These are phyloP conservation scores for Sepiola atlantica DNA, from an alignment of 2,888 invertebrate species.

Conservation along the genomic window DNA sequence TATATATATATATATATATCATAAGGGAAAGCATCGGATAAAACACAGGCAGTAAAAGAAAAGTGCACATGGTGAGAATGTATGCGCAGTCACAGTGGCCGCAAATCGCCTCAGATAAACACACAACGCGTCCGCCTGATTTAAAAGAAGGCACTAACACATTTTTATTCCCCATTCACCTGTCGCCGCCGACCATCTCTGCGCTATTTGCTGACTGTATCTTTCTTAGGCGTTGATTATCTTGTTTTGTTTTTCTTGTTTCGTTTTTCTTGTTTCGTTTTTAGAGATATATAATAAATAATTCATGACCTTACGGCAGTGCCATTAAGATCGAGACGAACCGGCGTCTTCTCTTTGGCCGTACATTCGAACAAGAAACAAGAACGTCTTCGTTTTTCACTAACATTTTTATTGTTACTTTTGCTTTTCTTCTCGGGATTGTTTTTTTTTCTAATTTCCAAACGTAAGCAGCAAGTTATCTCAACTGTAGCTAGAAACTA, in stretches of 20 bases:
- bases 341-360: neutral
- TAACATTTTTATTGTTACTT: neutral
- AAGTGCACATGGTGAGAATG: neutral
- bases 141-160: neutral
- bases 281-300: neutral
- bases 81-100: too few species aligned
- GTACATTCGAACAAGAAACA: neutral
- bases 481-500: neutral
- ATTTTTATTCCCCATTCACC: neutral
- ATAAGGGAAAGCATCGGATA: neutral
- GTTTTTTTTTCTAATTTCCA: neutral
- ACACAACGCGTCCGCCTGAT: neutral
- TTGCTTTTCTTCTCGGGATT: neutral
- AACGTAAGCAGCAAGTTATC: neutral
- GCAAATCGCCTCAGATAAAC: neutral
- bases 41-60: neutral
- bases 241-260: too few species aligned
- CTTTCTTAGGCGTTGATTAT: neutral
- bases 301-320: neutral
- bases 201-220: neutral
- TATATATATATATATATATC: too few species aligned
- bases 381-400: neutral
- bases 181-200: neutral
- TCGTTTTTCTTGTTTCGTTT: neutral
- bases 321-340: constrained; percentile 1